Base-by-base conservation (phyloP, 2,888 invertebrate genomes). In the Lumbricus terrestris region DNA sequence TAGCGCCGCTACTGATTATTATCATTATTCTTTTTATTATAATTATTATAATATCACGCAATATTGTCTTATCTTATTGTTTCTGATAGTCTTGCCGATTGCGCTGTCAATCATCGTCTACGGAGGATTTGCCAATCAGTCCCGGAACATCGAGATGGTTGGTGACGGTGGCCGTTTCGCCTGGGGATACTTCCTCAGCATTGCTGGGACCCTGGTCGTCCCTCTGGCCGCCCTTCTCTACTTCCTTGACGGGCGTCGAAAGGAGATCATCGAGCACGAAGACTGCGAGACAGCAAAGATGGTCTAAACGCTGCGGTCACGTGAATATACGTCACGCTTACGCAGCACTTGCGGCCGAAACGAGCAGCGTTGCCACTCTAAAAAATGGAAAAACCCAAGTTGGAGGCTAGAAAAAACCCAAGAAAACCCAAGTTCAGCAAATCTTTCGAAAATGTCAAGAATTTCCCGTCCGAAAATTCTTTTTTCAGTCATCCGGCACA, bases 211-310 rank as follows among this genome's bases (percentile, higher is more conserved):
- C n/a, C 38, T 69, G 34, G 88, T 89, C 33, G 88, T 90, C 88
- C 88, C 89, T 54, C 82, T 91, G 82, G 40, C 91, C 35, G 91
- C 91, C 18, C 82, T 90, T 20, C 90, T 91, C n/a, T 91, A 90
- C 82, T 83, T 90, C 54, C 38, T 89, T 5, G 91, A 91, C 35
- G 91, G 91, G 5, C 90, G 91, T 38, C 89, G 91, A n/a, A 47
- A 54, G 37, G 89, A 90, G 29, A 85, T 91, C 33, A 88, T 90
- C 42, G 91, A 91, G 42, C 91, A 91, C 88, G 91, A 91, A 37
- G 91, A 91, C 82, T 91, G 91, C 88, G 91, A 91, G 35, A 89
- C 90, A 23, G 91, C 91, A 34, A 91, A 90, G 85, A 91, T 91
- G 91, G 91, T 91, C 33, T 91, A 82, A 88, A 89, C 20, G 23